Percentiles rank a stretch among this genome's conserved stretches.
Conservation (phyloP, 2,888 invertebrate genomes). For the Philereme vetulata region DNA sequence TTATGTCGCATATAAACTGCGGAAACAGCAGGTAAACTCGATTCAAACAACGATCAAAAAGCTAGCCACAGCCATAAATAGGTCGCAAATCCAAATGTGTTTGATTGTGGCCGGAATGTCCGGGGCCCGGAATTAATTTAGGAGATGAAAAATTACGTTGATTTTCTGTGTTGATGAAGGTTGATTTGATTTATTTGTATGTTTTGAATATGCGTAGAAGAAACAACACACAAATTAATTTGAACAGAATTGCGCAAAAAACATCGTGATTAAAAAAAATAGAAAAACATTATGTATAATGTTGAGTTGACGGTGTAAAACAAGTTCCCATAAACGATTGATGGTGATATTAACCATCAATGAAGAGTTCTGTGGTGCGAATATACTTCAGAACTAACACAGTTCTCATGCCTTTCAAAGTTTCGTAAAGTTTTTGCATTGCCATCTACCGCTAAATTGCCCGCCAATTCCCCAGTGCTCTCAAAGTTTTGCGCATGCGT, state of each 20-base stretch:
- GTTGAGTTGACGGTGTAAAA: too few relatives aligned
- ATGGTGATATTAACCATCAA: too few relatives aligned
- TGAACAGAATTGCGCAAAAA: neutral
- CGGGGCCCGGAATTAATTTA: constrained; percentile 24
- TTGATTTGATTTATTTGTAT: constrained; percentile 37
- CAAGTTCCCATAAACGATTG: too few relatives aligned
- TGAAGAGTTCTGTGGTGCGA: too few relatives aligned
- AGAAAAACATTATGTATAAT: neutral
- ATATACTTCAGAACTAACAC: constrained; percentile 10
- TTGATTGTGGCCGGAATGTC: constrained; percentile 22
- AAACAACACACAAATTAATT: constrained; percentile 7
- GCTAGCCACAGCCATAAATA: constrained; percentile 9
- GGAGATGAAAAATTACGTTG: constrained; percentile 35
- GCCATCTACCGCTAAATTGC: constrained; percentile 49
- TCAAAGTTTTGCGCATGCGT: constrained; percentile 47
- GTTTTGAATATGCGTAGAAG: constrained; percentile 15
- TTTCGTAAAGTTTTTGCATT: constrained; percentile 40
- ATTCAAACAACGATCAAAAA: constrained; percentile 1
- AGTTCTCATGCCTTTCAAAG: constrained; percentile 24
- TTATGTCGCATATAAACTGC: too few relatives aligned
- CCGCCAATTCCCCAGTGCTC: constrained; percentile 49
- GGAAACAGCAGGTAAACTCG: neutral
- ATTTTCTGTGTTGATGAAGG: constrained; percentile 35
- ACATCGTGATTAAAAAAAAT: neutral
- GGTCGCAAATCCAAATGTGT: constrained; percentile 19